phyloP scores from a whole-genome alignment of 2,888 invertebrate genomes.

The Lasioglossum pauxillum region DNA sequence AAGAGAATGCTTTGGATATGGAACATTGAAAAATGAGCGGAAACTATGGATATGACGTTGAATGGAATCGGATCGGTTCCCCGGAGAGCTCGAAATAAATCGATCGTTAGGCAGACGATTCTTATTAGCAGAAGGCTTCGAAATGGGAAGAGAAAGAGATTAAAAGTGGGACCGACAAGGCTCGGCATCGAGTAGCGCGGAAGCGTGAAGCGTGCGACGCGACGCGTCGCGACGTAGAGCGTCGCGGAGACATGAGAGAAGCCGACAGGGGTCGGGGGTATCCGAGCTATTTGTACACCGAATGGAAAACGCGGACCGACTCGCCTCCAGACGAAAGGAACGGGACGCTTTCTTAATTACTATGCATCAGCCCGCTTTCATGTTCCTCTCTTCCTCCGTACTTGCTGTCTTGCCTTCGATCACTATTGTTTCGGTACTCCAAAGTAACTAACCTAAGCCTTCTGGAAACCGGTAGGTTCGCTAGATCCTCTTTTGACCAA shows the following conservation, averaged over 20 bases:
- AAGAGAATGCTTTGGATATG: not conserved
- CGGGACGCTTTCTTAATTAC: conserved; percentile 56
- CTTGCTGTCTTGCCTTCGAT: not conserved
- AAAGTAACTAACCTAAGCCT: not conserved
- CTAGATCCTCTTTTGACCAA: not conserved
- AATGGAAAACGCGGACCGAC: conserved; percentile 62
- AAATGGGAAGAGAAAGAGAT: conserved; percentile 59
- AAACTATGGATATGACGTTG: not conserved
- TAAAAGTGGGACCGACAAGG: conserved; percentile 56
- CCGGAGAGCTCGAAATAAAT: not conserved
- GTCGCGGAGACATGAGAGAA: conserved; percentile 75
- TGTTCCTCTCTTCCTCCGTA: not conserved
- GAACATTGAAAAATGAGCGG: not conserved
- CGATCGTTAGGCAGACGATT: conserved; percentile 4
- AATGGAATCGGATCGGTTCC: not conserved
- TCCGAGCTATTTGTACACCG: conserved; percentile 81
- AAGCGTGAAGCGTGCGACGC: conserved; percentile 70
- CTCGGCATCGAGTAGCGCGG: conserved; percentile 56
- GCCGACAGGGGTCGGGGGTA: conserved; percentile 74
- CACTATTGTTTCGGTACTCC: conserved; percentile 2
- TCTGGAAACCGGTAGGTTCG: not conserved
- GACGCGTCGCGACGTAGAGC: conserved; percentile 54
- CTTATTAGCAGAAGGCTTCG: not conserved
- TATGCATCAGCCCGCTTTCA: conserved; percentile 26
- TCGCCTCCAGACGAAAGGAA: conserved; percentile 43